Conservation (phyloP, 1,140 invertebrate genomes). For the Drosophila burlai region DNA sequence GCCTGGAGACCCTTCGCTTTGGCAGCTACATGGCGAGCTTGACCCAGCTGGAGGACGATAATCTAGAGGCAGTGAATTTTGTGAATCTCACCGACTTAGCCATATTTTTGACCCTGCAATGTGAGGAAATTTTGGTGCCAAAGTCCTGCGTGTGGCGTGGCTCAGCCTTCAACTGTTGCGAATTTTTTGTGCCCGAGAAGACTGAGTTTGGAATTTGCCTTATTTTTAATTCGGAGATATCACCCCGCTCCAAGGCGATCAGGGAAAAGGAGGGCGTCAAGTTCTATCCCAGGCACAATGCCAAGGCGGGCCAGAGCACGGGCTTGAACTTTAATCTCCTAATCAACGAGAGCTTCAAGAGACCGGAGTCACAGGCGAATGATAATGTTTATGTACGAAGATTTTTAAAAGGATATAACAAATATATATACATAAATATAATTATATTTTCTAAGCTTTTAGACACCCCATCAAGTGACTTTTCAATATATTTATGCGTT, state of each 20-base stretch:
- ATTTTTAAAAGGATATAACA: no score
- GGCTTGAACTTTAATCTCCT: slow-evolving; percentile 64
- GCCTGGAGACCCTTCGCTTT: slow-evolving; percentile 64
- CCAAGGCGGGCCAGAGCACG: slow-evolving; percentile 64
- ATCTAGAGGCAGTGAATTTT: slow-evolving; percentile 62
- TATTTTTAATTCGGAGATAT: slow-evolving; percentile 69
- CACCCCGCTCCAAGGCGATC: slow-evolving; percentile 35
- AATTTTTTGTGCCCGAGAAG: slow-evolving; percentile 67
- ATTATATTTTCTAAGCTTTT: no score
- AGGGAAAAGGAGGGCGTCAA: slow-evolving; percentile 26
- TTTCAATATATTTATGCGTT: background rate
- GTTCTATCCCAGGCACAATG: slow-evolving; percentile 70
- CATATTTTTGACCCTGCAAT: slow-evolving; percentile 38
- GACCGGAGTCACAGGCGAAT: slow-evolving; percentile 49
- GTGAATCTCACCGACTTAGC: slow-evolving; percentile 53
- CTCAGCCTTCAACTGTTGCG: slow-evolving; percentile 65
- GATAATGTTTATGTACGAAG: slow-evolving; percentile 53
- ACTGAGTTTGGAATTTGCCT: slow-evolving; percentile 69
- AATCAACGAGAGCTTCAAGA: slow-evolving; percentile 53
- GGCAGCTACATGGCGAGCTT: slow-evolving; percentile 35
- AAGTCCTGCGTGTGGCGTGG: slow-evolving; percentile 60
- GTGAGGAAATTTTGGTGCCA: slow-evolving; percentile 57
- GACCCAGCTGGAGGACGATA: slow-evolving; percentile 62
- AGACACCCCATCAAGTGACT: no score
- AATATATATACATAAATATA: no score